phyloP scores from a whole-genome alignment of 2,888 invertebrate genomes.

The Melikaiella ostensackeni region DNA sequence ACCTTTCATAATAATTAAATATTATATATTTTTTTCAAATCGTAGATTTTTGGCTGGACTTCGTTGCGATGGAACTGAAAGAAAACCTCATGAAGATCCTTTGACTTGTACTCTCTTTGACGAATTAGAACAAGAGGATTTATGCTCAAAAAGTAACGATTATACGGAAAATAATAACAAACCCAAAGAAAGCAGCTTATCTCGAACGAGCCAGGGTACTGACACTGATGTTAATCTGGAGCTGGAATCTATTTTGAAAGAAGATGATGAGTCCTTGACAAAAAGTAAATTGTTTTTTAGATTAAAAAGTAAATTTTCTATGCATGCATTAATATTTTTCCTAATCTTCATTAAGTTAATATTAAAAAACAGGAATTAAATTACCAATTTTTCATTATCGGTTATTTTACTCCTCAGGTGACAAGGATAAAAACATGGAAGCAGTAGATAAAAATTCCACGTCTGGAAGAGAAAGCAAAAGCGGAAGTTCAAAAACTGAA shows the following conservation, averaged over 20 bases:
- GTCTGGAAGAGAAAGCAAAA: conserved; percentile 9
- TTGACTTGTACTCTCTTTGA: conserved; percentile 43
- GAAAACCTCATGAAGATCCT: conserved; percentile 58
- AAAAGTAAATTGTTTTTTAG: conserved; percentile 56
- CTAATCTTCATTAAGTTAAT: background rate
- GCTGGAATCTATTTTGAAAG: conserved; percentile 62
- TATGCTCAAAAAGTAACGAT: background rate
- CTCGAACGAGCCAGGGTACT: conserved; percentile 62
- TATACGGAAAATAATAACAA: conserved; percentile 43
- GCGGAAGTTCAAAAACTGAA: conserved; percentile 45
- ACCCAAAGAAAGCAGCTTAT: conserved; percentile 44
- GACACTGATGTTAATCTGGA: conserved; percentile 67
- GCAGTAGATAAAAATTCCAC: background rate
- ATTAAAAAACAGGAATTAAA: background rate
- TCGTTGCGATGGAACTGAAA: conserved; percentile 67
- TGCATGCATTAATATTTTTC: background rate
- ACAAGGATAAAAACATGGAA: background rate
- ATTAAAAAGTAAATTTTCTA: background rate
- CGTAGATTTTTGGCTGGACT: conserved; percentile 70
- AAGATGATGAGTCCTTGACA: conserved; percentile 57
- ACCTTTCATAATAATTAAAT: conserved; percentile 11
- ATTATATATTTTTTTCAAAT: conserved; percentile 9
- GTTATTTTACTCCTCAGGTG: background rate
- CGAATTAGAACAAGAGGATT: conserved; percentile 41
- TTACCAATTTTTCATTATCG: background rate